phyloP scores from a whole-genome alignment of 2,888 invertebrate species.

The Petrolisthes manimaculis region DNA sequence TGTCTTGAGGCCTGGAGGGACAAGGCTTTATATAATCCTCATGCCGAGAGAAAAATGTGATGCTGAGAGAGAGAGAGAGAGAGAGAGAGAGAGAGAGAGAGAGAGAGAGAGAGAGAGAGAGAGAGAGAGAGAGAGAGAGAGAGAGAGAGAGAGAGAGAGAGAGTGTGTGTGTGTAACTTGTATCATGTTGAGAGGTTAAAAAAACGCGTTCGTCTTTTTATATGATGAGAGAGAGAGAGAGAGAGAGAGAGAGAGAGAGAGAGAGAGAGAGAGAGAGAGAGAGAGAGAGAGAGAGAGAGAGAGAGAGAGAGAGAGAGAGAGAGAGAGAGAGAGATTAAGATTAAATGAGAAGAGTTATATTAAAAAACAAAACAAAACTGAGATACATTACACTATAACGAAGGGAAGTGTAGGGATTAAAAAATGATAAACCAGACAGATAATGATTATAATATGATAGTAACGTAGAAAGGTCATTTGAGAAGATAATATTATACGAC shows the following conservation, averaged over 20 bases:
- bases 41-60: no score
- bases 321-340: neutral
- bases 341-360: neutral
- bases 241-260: neutral
- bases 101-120: conserved; percentile 19
- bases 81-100: conserved; percentile 19
- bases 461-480: neutral
- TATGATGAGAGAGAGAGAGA: neutral
- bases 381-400: neutral
- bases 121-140: conserved; percentile 12
- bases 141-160: conserved; percentile 21
- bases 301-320: neutral
- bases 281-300: neutral
- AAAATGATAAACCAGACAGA: neutral
- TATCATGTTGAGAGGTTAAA: no score
- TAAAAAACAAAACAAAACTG: neutral
- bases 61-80: neutral
- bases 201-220: neutral
- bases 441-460: neutral
- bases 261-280: neutral
- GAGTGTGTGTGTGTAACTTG: neutral
- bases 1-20: no score
- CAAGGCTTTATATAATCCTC: no score
- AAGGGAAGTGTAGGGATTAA: neutral
- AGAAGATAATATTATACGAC: neutral